Percentiles rank a stretch among this genome's conserved stretches.
phyloP scores from a whole-genome alignment of 1,140 invertebrate species.

The Zaprionus vittiger region DNA sequence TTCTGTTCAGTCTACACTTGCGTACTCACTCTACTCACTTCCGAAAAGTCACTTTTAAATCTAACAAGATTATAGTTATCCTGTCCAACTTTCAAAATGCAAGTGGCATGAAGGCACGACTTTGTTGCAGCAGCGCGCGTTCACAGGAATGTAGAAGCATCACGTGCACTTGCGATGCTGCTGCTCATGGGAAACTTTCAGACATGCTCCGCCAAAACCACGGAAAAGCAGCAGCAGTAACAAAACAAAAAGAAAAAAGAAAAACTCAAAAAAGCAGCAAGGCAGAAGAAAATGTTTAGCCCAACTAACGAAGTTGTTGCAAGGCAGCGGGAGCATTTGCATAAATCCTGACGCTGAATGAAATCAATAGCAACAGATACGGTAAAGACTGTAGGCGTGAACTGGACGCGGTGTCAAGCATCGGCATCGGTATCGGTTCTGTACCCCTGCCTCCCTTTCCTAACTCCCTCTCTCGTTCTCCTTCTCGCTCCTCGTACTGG shows the following conservation, averaged over 20 bases:
- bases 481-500: not conserved
- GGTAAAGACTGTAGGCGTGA: conserved; percentile 30
- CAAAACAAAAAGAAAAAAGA: conserved; percentile 8
- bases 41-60: conserved; percentile 31
- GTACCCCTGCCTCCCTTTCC: not conserved
- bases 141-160: conserved; percentile 43
- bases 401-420: conserved; percentile 21
- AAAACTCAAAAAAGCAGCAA: conserved; percentile 5
- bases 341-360: conserved; percentile 43
- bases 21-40: conserved; percentile 15
- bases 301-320: conserved; percentile 25
- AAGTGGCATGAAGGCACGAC: conserved; percentile 55
- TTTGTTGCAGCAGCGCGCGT: conserved; percentile 26
- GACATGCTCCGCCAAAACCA: conserved; percentile 26
- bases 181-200: conserved; percentile 50
- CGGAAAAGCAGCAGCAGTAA: not conserved
- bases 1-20: not conserved
- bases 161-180: conserved; percentile 34
- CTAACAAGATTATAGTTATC: conserved; percentile 39
- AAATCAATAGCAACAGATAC: conserved; percentile 33
- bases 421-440: not conserved
- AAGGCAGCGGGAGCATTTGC: conserved; percentile 24
- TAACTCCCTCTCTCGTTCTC: not conserved
- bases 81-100: conserved; percentile 48
- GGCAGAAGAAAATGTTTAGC: not conserved